Evolutionary conservation across 2,113 vertebrate genomes (phyloP).

Genomic region (Oxyruncus cristatus): DNA sequence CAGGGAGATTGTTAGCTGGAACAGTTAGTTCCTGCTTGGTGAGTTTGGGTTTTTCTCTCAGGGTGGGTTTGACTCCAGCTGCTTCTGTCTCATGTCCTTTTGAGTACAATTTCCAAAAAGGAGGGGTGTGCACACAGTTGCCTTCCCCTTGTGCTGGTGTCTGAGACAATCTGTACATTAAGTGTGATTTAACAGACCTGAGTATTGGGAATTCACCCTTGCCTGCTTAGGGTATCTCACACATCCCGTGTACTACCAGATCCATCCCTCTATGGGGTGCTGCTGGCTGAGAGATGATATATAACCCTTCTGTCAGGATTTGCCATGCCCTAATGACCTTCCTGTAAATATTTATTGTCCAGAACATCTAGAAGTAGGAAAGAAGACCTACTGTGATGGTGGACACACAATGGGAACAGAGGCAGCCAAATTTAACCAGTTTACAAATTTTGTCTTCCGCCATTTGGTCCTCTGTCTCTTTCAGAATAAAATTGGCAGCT

Average conservation of each 20-base stretch:
- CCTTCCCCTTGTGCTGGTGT: background rate
- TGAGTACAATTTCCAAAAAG: background rate
- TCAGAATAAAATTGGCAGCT: background rate
- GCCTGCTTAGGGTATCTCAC: background rate
- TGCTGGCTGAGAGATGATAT: conserved; percentile 33
- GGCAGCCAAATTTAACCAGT: background rate
- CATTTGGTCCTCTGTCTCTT: background rate
- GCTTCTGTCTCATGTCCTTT: background rate
- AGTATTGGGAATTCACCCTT: background rate
- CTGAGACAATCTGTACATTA: background rate
- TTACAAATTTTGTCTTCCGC: conserved; percentile 16
- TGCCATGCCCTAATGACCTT: conserved; percentile 45
- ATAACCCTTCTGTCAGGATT: conserved; percentile 47
- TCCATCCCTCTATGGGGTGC: conserved; percentile 36
- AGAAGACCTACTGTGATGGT: background rate
- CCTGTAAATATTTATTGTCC: conserved; percentile 66
- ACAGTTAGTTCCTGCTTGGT: background rate
- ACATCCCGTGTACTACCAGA: background rate
- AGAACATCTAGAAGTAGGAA: conserved; percentile 53
- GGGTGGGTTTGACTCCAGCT: background rate
- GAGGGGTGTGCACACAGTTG: background rate
- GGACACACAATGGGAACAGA: background rate
- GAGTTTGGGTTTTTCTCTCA: background rate
- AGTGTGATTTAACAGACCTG: background rate
- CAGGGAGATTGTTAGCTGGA: background rate